These are phyloP conservation scores for Drosophila bunnanda DNA, from an alignment of 2,888 invertebrate genomes.

Conservation along the genomic window DNA sequence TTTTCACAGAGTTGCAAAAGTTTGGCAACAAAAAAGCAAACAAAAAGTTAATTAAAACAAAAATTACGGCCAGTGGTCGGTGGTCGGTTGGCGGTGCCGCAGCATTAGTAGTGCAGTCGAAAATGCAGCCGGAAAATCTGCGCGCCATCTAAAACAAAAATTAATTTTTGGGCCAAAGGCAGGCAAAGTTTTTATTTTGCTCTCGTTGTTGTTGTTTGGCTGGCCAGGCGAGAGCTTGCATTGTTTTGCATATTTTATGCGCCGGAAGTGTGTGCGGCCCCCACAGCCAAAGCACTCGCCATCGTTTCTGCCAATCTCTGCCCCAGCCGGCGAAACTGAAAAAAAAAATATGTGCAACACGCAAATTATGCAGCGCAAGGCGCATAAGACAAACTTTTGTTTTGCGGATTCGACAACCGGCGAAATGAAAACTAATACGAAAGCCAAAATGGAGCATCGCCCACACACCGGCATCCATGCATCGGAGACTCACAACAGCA, in stretches of 20 bases:
- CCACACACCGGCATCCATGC: conserved; percentile 26
- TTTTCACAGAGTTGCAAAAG: conserved; percentile 43
- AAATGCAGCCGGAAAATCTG: conserved; percentile 64
- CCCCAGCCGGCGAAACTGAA: conserved; percentile 7
- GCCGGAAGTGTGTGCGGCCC: conserved; percentile 65
- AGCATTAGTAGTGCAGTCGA: conserved; percentile 64
- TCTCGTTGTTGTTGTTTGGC: conserved; percentile 33
- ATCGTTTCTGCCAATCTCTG: conserved; percentile 18
- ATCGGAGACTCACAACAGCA: conserved; percentile 40
- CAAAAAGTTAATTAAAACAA: conserved; percentile 74
- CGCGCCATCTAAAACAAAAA: conserved; percentile 70
- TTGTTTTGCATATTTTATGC: conserved; percentile 78
- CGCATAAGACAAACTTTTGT: conserved; percentile 75
- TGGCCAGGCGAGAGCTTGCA: conserved; percentile 66
- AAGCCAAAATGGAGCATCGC: conserved; percentile 52
- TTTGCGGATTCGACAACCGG: conserved; percentile 70
- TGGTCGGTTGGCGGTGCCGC: conserved; percentile 52
- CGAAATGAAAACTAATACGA: conserved; percentile 73
- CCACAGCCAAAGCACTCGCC: conserved; percentile 44
- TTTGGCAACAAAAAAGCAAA: conserved; percentile 25
- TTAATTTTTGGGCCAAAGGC: conserved; percentile 66
- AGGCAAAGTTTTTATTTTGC: conserved; percentile 52
- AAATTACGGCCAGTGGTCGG: conserved; percentile 54
- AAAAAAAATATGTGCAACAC: conserved; percentile 62
- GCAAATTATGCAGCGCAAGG: conserved; percentile 74